These are phyloP conservation scores for Pocillopora verrucosa DNA, from an alignment of 64 coral and sea anemone species.

Conservation along the genomic window DNA sequence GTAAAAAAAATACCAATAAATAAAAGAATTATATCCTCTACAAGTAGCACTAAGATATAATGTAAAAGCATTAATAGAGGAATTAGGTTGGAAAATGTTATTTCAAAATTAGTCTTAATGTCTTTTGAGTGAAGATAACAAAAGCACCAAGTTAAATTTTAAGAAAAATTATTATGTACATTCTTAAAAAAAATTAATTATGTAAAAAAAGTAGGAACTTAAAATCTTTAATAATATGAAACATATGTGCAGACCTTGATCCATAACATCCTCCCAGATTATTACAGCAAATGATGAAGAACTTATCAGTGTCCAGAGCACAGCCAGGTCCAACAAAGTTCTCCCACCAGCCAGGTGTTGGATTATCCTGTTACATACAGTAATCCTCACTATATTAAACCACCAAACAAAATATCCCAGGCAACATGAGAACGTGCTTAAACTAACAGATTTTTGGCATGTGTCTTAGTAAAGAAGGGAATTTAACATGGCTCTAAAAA, in stretches of 20 bases:
- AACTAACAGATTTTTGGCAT: too few species aligned
- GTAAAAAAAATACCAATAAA: background rate
- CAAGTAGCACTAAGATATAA: too few species aligned
- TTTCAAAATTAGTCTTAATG: too few species aligned
- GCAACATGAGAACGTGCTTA: too few species aligned
- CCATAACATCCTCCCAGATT: slow-evolving; percentile 84
- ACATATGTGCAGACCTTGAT: slow-evolving; percentile 49
- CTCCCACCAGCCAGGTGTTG: slow-evolving; percentile 92
- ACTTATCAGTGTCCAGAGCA: slow-evolving; percentile 86
- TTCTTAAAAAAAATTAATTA: background rate
- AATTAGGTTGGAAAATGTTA: too few species aligned
- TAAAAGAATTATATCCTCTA: background rate
- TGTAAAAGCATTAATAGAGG: too few species aligned
- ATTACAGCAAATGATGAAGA: slow-evolving; percentile 75
- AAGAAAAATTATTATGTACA: background rate
- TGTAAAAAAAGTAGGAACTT: background rate
- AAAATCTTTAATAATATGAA: background rate
- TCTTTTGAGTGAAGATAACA: too few species aligned
- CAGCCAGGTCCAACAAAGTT: slow-evolving; percentile 87
- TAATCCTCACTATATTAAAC: too few species aligned
- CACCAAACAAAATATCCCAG: too few species aligned
- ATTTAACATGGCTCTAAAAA: too few species aligned
- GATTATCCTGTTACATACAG: slow-evolving; percentile 58
- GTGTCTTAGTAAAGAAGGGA: too few species aligned
- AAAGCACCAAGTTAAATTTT: too few species aligned